Evolutionary conservation across 2,888 invertebrate species (phyloP).

Genomic region (Tetragonula carbonaria): DNA sequence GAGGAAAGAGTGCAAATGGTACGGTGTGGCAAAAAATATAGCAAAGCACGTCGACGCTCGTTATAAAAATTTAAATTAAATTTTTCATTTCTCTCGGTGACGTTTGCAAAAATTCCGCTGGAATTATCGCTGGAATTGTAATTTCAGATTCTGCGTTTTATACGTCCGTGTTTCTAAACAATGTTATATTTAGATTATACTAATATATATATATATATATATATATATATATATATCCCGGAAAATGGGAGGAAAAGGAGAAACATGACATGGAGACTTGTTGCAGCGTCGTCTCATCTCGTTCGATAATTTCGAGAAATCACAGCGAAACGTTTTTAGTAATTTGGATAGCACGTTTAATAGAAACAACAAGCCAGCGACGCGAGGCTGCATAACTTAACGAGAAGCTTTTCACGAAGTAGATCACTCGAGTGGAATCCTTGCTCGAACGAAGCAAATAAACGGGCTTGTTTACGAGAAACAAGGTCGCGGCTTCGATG

Average conservation of each 20-base stretch:
- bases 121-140: no score
- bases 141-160: no score
- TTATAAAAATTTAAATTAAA: no score
- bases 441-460: constrained; percentile 62
- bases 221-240: no score
- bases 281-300: not conserved
- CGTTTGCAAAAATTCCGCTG: no score
- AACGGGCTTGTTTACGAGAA: constrained; percentile 67
- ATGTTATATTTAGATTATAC: no score
- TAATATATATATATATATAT: no score
- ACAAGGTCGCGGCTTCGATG: constrained; percentile 59
- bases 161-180: no score
- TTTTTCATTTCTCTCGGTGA: no score
- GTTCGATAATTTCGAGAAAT: constrained; percentile 31
- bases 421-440: constrained; percentile 61
- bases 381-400: constrained; percentile 48
- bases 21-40: no score
- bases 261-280: not conserved
- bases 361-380: constrained; percentile 51
- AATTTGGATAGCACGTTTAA: constrained; percentile 42
- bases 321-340: not conserved
- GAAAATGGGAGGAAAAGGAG: not conserved
- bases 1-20: no score
- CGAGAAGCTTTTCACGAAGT: constrained; percentile 54
- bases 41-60: no score